Base-by-base conservation (phyloP, 2,888 invertebrate species). In the Ganaspis brasiliensis region DNA sequence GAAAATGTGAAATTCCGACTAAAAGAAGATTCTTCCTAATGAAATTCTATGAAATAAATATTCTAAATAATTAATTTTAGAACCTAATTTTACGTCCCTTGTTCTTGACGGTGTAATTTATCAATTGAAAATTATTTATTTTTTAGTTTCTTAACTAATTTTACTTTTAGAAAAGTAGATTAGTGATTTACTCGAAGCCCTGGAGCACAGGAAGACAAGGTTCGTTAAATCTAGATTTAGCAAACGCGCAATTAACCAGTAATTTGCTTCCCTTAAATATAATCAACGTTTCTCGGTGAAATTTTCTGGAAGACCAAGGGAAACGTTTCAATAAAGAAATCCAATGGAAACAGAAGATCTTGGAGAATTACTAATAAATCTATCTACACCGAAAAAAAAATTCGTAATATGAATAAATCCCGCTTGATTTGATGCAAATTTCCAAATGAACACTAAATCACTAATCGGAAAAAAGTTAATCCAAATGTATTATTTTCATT, bases 141-240 rank as follows among this genome's bases (percentile, higher is more conserved):
- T 45, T 49, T 6, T 2, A 31, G 31, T 31, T 6, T 31, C 31
- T 2, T 6, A 31, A 31, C 31, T 31, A 31, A 31, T 31, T 31
- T 52, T n/a, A 49, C 49, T 49, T 49, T 49, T 49, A 3, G 16
- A 4, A 16, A 49, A 49, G 2, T 49, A 2, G 19, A 52, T 52
- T 52, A 16, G 0, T 19, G 19, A 52, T 19, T 52, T 52, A 9
- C 52, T 19, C 19, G 9, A 52, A 19, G 19, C 8, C 49, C 49
- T 49, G n/a, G 49, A 49, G n/a, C 49, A 49, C n/a, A 49, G 49
- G 5, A 49, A 49, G 52, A 52, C 52, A 52, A 6, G 52, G 52
- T 52, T 52, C 24, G 56, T 21, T 26, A 26, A 56, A 21, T 10
- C 12, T 24, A 26, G 10, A 21, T 56, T 56, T 56, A 56, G 24